phyloP scores from a whole-genome alignment of 2,888 invertebrate species.

The Trissolcus japonicus region DNA sequence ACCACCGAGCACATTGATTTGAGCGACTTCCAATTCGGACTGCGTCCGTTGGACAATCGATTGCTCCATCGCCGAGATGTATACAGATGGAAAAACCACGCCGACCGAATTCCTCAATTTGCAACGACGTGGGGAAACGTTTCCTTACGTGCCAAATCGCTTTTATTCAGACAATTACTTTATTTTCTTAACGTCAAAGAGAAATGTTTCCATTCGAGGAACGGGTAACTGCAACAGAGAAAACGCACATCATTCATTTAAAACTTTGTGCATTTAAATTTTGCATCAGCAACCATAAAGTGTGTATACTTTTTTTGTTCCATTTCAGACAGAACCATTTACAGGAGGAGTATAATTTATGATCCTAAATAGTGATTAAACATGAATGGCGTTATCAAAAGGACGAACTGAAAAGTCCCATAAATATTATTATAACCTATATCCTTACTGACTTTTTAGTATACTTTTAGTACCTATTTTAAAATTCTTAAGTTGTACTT shows the following conservation, averaged over 20 bases:
- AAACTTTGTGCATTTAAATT: neutral
- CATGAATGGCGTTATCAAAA: too few relatives aligned
- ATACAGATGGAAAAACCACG: neutral
- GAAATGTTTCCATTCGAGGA: constrained; percentile 5
- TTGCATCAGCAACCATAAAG: too few relatives aligned
- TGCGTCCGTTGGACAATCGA: constrained; percentile 48
- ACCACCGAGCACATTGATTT: constrained; percentile 26
- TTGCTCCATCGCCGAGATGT: constrained; percentile 23
- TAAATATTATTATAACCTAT: too few relatives aligned
- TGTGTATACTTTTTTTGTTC: too few relatives aligned
- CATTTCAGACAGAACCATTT: too few relatives aligned
- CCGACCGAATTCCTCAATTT: constrained; percentile 23
- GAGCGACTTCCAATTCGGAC: constrained; percentile 31
- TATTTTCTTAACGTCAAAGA: constrained; percentile 16
- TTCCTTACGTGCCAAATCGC: constrained; percentile 27
- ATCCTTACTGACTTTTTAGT: too few relatives aligned
- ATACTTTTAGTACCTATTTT: too few relatives aligned
- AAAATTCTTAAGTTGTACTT: too few relatives aligned
- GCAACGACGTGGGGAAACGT: constrained; percentile 16
- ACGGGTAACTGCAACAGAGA: neutral
- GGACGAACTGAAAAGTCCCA: too few relatives aligned
- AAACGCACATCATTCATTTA: constrained; percentile 1
- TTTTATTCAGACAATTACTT: constrained; percentile 18
- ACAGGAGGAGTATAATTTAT: constrained; percentile 5
- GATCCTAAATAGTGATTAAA: too few relatives aligned